Percentiles rank a stretch among this genome's conserved stretches.
Evolutionary conservation across 1,140 invertebrate species (phyloP).

Genomic region (Drosophila pallidifrons): DNA sequence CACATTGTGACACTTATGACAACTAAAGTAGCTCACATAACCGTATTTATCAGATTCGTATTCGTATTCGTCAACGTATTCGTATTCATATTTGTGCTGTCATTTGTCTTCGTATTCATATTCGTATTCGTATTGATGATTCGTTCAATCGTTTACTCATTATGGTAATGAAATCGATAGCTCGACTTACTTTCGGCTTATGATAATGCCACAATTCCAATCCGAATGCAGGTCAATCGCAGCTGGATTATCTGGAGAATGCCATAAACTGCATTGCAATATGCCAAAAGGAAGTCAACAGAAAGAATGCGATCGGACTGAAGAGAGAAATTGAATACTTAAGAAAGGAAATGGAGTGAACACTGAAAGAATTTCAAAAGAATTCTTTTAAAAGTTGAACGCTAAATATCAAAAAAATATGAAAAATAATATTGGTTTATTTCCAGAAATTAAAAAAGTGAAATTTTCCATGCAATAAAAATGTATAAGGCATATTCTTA

Average conservation of each 20-base stretch:
- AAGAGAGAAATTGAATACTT: background rate
- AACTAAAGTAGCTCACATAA: conserved; percentile 81
- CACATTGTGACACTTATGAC: conserved; percentile 83
- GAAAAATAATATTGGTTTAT: too few relatives aligned
- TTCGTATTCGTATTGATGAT: conserved; percentile 21
- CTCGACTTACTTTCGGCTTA: conserved; percentile 32
- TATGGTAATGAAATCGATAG: conserved; percentile 71
- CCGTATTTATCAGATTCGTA: conserved; percentile 50
- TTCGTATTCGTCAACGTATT: conserved; percentile 2
- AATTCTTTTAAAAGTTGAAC: too few relatives aligned
- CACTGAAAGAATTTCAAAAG: too few relatives aligned
- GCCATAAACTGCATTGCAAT: background rate
- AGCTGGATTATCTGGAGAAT: conserved; percentile 6
- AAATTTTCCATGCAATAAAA: too few relatives aligned
- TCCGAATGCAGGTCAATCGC: conserved; percentile 25
- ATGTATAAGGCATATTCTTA: too few relatives aligned
- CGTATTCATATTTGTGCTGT: conserved; percentile 4
- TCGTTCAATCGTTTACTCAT: conserved; percentile 43
- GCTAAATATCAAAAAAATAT: too few relatives aligned
- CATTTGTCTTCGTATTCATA: background rate
- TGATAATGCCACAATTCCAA: conserved; percentile 27
- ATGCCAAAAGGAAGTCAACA: background rate
- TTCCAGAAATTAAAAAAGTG: too few relatives aligned
- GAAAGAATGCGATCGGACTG: too few relatives aligned
- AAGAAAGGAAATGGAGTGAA: background rate